Evolutionary conservation across 2,113 vertebrate species (phyloP).

Genomic region (Bubo blakistoni): DNA sequence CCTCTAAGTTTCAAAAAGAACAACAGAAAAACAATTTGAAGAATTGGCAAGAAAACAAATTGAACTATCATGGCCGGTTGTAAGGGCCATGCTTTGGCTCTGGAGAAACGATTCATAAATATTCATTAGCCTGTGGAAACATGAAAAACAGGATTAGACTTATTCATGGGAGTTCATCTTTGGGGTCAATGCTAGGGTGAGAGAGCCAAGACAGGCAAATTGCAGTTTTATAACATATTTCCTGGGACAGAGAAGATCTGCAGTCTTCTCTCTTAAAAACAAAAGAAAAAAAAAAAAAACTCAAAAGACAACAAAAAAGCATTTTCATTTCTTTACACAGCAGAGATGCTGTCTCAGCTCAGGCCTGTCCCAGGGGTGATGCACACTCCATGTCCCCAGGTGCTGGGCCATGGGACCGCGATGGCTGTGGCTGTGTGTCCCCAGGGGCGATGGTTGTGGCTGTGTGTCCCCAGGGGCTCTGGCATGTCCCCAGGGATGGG

Average conservation of each 20-base stretch:
- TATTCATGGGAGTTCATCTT: slow-evolving; percentile 53
- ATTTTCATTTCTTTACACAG: background rate
- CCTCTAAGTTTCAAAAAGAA: slow-evolving; percentile 36
- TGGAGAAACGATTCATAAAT: slow-evolving; percentile 48
- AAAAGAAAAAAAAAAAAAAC: background rate
- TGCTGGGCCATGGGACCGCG: rapidly evolving
- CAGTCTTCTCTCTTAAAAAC: background rate
- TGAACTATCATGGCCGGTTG: slow-evolving; percentile 3
- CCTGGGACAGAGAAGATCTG: slow-evolving; percentile 10
- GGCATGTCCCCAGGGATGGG: background rate
- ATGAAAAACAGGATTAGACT: slow-evolving; percentile 55
- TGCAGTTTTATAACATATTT: slow-evolving; percentile 32
- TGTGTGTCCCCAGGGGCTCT: too few relatives aligned
- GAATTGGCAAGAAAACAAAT: slow-evolving; percentile 58
- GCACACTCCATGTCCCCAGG: rapidly evolving
- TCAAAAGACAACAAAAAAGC: background rate
- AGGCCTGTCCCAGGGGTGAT: rapidly evolving
- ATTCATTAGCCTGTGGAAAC: slow-evolving; percentile 31
- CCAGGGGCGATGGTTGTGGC: background rate
- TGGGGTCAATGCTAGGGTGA: slow-evolving; percentile 41
- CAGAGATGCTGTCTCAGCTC: background rate
- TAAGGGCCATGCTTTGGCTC: slow-evolving; percentile 37
- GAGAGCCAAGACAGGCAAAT: slow-evolving; percentile 42
- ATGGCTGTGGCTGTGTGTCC: background rate
- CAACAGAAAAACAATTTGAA: background rate